Evolutionary conservation across 2,888 invertebrate genomes (phyloP).

Genomic region (Griposia aprilina): DNA sequence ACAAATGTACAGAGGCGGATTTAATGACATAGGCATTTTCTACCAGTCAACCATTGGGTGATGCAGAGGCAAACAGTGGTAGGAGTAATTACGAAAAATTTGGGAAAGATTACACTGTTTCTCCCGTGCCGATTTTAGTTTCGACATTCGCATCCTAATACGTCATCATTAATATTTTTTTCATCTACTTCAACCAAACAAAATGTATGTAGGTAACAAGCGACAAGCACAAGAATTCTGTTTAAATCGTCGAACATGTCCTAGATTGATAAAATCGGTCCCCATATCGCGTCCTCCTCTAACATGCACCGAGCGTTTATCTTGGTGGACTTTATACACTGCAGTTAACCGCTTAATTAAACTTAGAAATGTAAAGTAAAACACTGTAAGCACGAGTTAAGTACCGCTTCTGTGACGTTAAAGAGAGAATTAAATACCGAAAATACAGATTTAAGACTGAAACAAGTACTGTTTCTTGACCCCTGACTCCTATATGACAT

Average conservation of each 20-base stretch:
- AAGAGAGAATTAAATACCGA: background rate
- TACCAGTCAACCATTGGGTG: too few species aligned
- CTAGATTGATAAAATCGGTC: background rate
- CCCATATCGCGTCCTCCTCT: slow-evolving; percentile 16
- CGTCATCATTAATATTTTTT: background rate
- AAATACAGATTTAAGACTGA: slow-evolving; percentile 4
- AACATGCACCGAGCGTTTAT: slow-evolving; percentile 41
- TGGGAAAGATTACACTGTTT: background rate
- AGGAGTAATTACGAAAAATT: background rate
- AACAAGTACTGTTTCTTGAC: background rate
- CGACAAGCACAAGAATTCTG: background rate
- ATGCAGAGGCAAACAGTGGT: background rate
- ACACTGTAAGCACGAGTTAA: slow-evolving; percentile 63
- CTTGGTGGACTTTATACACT: slow-evolving; percentile 69
- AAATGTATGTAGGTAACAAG: background rate
- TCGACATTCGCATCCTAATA: background rate
- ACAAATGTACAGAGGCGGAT: background rate
- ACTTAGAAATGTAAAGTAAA: slow-evolving; percentile 73
- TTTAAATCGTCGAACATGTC: background rate
- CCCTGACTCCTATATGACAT: background rate
- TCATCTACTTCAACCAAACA: background rate
- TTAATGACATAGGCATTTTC: background rate
- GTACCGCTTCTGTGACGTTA: slow-evolving; percentile 31
- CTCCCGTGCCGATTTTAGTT: background rate
- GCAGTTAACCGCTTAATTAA: slow-evolving; percentile 79